These are phyloP conservation scores for Gonatopus flavifemur DNA, from an alignment of 1,140 invertebrate species.

Conservation along the genomic window DNA sequence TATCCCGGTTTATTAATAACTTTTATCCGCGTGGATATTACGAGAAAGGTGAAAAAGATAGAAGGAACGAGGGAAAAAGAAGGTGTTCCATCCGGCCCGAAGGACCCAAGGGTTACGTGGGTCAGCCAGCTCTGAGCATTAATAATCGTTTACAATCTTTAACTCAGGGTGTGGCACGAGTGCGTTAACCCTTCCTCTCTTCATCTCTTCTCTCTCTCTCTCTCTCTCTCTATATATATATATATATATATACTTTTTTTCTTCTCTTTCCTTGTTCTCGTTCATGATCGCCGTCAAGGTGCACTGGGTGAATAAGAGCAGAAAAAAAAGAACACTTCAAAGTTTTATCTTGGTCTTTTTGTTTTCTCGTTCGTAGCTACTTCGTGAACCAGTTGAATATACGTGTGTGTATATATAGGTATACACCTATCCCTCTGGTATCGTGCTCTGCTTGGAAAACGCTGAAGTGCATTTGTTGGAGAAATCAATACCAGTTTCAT, in stretches of 20 bases:
- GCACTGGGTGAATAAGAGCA: slow-evolving; percentile 8
- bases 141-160: slow-evolving; percentile 53
- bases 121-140: slow-evolving; percentile 46
- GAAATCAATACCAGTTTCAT: too few relatives aligned
- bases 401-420: too few relatives aligned
- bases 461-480: too few relatives aligned
- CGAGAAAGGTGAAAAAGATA: slow-evolving; percentile 1
- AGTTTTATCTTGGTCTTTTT: neutral
- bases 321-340: too few relatives aligned
- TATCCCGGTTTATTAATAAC: too few relatives aligned
- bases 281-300: slow-evolving; percentile 11
- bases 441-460: too few relatives aligned
- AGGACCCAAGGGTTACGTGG: slow-evolving; percentile 34
- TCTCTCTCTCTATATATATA: slow-evolving; percentile 5
- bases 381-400: slow-evolving; percentile 24
- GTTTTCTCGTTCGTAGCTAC: too few relatives aligned
- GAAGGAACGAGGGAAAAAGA: neutral
- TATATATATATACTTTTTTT: too few relatives aligned
- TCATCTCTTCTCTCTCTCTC: slow-evolving; percentile 17
- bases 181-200: slow-evolving; percentile 28
- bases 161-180: slow-evolving; percentile 43
- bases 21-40: too few relatives aligned
- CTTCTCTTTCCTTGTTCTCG: slow-evolving; percentile 5
- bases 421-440: too few relatives aligned
- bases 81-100: too few relatives aligned